These are phyloP conservation scores for Lophochroa leadbeateri DNA, from an alignment of 2,113 vertebrate species.

Conservation along the genomic window DNA sequence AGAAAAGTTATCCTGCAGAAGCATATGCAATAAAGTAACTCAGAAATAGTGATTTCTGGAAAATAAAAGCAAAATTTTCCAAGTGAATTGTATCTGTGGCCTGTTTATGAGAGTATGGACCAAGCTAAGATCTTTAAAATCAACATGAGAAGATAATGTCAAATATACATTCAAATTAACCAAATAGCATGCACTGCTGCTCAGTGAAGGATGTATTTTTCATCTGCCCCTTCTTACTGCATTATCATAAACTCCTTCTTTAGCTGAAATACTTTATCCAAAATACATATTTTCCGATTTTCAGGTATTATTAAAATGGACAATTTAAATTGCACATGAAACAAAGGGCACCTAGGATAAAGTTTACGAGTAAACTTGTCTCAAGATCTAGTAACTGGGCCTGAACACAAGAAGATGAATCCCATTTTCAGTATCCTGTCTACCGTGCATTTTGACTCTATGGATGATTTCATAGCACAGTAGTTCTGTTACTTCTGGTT, in stretches of 20 bases:
- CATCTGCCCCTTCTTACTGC: neutral
- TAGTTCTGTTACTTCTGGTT: neutral
- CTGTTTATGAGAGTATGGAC: neutral
- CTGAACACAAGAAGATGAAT: neutral
- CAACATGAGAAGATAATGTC: neutral
- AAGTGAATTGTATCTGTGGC: neutral
- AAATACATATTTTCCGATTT: neutral
- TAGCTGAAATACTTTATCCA: neutral
- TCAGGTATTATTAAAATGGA: neutral
- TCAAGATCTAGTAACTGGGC: neutral
- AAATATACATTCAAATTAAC: neutral
- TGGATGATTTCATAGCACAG: neutral
- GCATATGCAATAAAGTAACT: rapidly evolving
- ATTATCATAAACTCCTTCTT: neutral
- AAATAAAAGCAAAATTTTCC: neutral
- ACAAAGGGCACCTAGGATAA: neutral
- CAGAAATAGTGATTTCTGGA: neutral
- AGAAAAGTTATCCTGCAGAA: neutral
- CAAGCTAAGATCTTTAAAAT: neutral
- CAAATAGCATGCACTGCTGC: neutral
- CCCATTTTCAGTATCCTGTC: neutral
- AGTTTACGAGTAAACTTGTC: neutral
- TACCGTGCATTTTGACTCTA: neutral
- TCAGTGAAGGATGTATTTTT: neutral
- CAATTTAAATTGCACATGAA: neutral